Evolutionary conservation across 2,888 invertebrate species (phyloP), one percentile per base, ranked within the genome.

Genomic region (Chelonus formosanus): DNA sequence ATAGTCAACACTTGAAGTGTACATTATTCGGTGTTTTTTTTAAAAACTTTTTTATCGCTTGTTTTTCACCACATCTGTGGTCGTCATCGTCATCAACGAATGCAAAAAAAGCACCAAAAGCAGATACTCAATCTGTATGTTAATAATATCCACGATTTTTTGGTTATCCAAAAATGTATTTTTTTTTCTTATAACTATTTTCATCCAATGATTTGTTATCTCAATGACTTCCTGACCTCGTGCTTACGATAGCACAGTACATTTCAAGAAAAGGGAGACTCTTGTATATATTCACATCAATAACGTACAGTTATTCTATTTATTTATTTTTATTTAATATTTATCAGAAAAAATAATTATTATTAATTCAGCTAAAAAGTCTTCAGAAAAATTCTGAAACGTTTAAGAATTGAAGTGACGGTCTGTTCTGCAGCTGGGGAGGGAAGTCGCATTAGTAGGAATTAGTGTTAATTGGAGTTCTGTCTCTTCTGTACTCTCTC

Each of bases 401-500:
- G 35, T 56, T 35, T 35, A 50, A 62, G 59, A 63, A 61, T 65
- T 67, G 31, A 50, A 63, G 61, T 34, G 5, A 65, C 47, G 44
- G 60, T 59, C 58, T 56, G 53, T 48, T 58, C 45, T 48, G 63
- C 44, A 61, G 66, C 63, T 44, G 61, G 40, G 56, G 56, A 61
- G 63, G 67, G 59, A 69, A 69, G 68, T 73, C 71, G 72, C 76
- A 82, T 82, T 82, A 81, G 78, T 75, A 74, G 75, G 80, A 83
- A 83, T 83, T 83, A 81, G 72, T 78, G 78, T 83, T 82, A 83
- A 83, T 83, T 83, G 79, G 70, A 75, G 72, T 74, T 75, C 73
- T 63, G 67, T 57, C 64, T 64, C 64, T 62, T 55, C 47, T 48
- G 44, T 47, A 52, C 35, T 34, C 48, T 63, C 55, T 35, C 53